Percentiles rank a stretch among this genome's conserved stretches.
These are phyloP conservation scores for Gymnocephalus cernua DNA, from an alignment of 2,113 vertebrate genomes.

Conservation along the genomic window DNA sequence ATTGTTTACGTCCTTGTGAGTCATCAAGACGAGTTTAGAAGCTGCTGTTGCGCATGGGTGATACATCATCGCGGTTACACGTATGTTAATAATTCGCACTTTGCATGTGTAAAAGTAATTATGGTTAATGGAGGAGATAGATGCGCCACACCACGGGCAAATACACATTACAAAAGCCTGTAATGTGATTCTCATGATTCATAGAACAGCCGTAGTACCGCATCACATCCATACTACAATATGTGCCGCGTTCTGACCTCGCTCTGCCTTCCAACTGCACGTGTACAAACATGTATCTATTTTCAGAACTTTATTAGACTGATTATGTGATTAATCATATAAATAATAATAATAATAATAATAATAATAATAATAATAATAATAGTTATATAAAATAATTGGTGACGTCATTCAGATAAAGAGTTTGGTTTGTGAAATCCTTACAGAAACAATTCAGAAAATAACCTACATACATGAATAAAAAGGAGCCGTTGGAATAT, in stretches of 20 bases:
- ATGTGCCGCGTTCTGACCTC: conserved; percentile 8
- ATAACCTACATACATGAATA: not conserved
- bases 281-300: not conserved
- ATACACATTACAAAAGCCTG: conserved; percentile 54
- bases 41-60: conserved; percentile 46
- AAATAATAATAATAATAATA: too few relatives aligned
- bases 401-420: not conserved
- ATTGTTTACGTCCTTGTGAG: conserved; percentile 78
- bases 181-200: conserved; percentile 63
- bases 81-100: conserved; percentile 66
- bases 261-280: not conserved
- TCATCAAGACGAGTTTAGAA: conserved; percentile 57
- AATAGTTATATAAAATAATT: not conserved
- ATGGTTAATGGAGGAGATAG: conserved; percentile 66
- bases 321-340: not conserved
- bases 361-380: too few relatives aligned
- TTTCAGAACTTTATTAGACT: not conserved
- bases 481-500: conserved; percentile 18
- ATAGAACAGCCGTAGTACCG: not conserved
- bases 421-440: not conserved
- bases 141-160: conserved; percentile 61
- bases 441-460: not conserved
- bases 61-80: conserved; percentile 71
- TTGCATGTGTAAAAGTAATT: conserved; percentile 75
- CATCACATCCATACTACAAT: not conserved